Conservation (phyloP, 64 coral and sea anemone species). For the Pachyseris speciosa region DNA sequence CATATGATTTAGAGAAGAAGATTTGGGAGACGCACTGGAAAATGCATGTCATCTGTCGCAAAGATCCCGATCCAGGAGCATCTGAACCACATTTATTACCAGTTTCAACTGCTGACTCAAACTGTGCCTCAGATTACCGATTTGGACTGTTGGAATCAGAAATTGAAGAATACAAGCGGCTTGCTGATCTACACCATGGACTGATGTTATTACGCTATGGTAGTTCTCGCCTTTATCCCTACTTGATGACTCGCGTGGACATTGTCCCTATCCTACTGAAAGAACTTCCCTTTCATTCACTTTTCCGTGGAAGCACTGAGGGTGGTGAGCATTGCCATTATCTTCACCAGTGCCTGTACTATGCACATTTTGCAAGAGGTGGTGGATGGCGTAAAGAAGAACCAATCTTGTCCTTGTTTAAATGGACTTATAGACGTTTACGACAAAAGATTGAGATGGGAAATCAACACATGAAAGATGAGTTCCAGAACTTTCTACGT, state of each 20-base stretch:
- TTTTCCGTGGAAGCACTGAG: no score
- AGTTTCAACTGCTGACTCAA: conserved; percentile 28
- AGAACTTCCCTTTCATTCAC: no score
- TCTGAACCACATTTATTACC: neutral
- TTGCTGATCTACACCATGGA: conserved; percentile 75
- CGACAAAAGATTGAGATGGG: conserved; percentile 9
- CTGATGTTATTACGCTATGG: conserved; percentile 72
- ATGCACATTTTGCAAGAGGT: no score
- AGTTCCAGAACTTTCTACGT: conserved; percentile 23
- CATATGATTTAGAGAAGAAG: conserved; percentile 59
- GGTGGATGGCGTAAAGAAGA: conserved; percentile 15
- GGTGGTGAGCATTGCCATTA: no score
- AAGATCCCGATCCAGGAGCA: conserved; percentile 67
- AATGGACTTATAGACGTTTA: conserved; percentile 34
- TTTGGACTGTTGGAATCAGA: conserved; percentile 57
- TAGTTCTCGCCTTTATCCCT: no score
- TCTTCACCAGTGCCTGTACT: no score
- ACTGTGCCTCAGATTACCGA: conserved; percentile 46
- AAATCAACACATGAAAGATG: neutral
- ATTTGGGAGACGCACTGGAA: conserved; percentile 72
- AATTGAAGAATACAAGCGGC: conserved; percentile 24
- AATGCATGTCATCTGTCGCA: conserved; percentile 56
- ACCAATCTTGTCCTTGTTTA: conserved; percentile 14
- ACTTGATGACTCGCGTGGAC: no score
- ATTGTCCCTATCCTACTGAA: no score